Evolutionary conservation across 1,140 invertebrate species (phyloP).

Genomic region (Lerema accius): DNA sequence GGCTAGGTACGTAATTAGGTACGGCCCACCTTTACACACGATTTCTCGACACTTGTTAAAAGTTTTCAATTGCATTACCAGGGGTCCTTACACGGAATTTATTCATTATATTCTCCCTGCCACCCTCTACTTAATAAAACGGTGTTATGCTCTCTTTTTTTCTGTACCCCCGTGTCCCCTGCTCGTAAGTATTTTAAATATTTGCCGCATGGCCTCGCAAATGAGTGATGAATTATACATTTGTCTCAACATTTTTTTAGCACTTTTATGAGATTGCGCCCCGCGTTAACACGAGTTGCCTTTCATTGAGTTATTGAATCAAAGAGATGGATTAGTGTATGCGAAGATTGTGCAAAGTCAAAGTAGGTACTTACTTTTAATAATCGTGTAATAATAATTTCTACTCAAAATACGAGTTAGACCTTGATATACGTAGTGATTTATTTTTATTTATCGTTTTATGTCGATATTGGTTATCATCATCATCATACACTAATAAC

Average conservation of each 20-base stretch:
- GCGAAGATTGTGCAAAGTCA: background rate
- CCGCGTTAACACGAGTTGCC: slow-evolving; percentile 11
- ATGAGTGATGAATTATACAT: slow-evolving; percentile 78
- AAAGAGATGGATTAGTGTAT: background rate
- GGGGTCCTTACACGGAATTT: slow-evolving; percentile 73
- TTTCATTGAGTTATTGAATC: slow-evolving; percentile 4
- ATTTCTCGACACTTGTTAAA: slow-evolving; percentile 81
- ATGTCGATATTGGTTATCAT: too few species aligned
- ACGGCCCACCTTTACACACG: slow-evolving; percentile 78
- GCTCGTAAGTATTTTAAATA: slow-evolving; percentile 75
- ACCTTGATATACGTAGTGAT: too few species aligned
- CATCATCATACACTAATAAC: too few species aligned
- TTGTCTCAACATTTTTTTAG: slow-evolving; percentile 61
- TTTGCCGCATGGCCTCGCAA: slow-evolving; percentile 72
- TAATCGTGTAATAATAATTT: too few species aligned
- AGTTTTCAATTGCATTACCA: slow-evolving; percentile 82
- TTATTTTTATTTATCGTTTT: too few species aligned
- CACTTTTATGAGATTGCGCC: slow-evolving; percentile 49
- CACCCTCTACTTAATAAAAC: slow-evolving; percentile 73
- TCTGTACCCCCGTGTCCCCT: slow-evolving; percentile 51
- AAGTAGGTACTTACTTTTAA: too few species aligned
- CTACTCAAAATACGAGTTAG: too few species aligned
- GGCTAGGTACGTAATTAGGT: slow-evolving; percentile 71
- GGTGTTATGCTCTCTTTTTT: slow-evolving; percentile 72
- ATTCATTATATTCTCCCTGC: slow-evolving; percentile 76